Percentiles rank a stretch among this genome's conserved stretches.
phyloP scores from a whole-genome alignment of 2,888 invertebrate genomes.

The Conops quadrifasciatus region DNA sequence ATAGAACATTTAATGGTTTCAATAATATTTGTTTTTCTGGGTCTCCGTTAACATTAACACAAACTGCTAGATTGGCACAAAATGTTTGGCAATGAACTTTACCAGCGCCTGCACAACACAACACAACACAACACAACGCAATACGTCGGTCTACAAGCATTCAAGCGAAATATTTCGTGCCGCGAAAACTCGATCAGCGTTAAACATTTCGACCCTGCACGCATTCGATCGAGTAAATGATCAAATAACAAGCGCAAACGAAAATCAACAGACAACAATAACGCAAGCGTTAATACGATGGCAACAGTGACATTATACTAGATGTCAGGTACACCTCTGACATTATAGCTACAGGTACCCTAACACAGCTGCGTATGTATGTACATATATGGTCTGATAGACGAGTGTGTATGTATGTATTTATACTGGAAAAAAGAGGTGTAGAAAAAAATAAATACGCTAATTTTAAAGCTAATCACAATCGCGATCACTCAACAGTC shows the following conservation, averaged over 20 bases:
- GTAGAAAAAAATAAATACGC: conserved; percentile 40
- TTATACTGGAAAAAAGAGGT: too few species aligned
- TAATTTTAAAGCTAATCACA: conserved; percentile 57
- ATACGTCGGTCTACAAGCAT: conserved; percentile 2
- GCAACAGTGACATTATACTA: neutral
- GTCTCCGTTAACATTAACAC: neutral
- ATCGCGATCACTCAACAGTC: conserved; percentile 46
- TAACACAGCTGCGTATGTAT: neutral
- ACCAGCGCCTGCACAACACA: conserved; percentile 46
- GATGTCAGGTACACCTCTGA: conserved; percentile 36
- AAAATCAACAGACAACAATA: conserved; percentile 44
- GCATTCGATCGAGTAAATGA: conserved; percentile 15
- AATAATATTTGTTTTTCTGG: neutral
- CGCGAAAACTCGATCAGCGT: conserved; percentile 48
- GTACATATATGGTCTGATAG: neutral
- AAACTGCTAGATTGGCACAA: neutral
- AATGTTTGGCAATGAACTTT: conserved; percentile 59
- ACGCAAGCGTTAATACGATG: conserved; percentile 38
- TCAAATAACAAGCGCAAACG: conserved; percentile 23
- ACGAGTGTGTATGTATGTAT: neutral
- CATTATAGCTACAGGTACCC: conserved; percentile 20
- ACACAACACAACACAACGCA: neutral
- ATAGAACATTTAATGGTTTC: neutral
- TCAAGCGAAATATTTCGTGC: too few species aligned
- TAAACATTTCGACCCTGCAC: conserved; percentile 54